Conservation (phyloP, 2,797 vertebrate species). For the Acestrorhynchus altus region DNA sequence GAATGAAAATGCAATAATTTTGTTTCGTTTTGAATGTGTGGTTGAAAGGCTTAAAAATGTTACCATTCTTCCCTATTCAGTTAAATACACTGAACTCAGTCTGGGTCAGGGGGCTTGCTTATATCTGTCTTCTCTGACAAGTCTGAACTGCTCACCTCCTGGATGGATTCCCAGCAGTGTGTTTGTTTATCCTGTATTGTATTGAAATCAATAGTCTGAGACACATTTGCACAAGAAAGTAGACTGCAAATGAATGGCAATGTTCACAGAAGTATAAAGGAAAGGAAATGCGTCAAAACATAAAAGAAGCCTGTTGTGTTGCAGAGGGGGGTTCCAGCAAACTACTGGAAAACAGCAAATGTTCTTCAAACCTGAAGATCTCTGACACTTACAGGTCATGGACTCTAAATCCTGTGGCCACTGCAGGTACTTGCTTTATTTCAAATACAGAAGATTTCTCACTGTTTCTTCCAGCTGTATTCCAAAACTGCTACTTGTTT, state of each 20-base stretch:
- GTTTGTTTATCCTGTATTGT: neutral
- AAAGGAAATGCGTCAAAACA: neutral
- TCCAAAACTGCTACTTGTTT: neutral
- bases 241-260: neutral
- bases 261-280: neutral
- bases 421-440: neutral
- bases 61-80: neutral
- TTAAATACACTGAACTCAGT: neutral
- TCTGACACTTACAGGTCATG: neutral
- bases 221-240: neutral
- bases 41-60: neutral
- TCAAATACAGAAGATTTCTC: neutral
- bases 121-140: conserved; percentile 1
- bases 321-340: neutral
- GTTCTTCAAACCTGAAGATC: neutral
- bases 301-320: neutral
- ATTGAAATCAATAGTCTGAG: conserved; percentile 14
- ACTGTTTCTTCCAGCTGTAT: neutral
- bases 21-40: neutral
- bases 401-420: neutral
- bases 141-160: conserved; percentile 10
- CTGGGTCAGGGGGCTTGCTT: neutral
- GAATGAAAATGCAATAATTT: too few relatives aligned
- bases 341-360: neutral
- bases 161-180: neutral